phyloP scores from a whole-genome alignment of 1,140 invertebrate genomes.

The Drosophila sucinea region DNA sequence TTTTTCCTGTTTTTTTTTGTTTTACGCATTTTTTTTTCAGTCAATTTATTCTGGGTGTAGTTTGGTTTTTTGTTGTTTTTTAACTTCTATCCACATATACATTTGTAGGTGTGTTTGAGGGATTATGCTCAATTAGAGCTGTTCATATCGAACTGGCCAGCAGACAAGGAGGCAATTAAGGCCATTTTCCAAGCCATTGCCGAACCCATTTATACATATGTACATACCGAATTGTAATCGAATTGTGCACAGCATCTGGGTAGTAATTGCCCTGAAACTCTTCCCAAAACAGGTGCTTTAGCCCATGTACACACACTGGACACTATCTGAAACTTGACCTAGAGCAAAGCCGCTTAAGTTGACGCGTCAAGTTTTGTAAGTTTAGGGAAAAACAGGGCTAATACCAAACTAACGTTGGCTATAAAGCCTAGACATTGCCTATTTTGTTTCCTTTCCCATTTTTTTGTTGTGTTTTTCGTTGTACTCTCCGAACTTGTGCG shows the following conservation, averaged over 20 bases:
- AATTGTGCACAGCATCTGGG: conserved; percentile 27
- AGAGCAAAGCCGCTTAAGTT: conserved; percentile 75
- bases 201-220: conserved; percentile 16
- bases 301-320: conserved; percentile 9
- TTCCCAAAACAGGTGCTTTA: conserved; percentile 22
- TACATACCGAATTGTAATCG: conserved; percentile 63
- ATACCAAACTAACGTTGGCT: conserved; percentile 63
- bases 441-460: conserved; percentile 33
- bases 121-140: conserved; percentile 73
- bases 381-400: conserved; percentile 36
- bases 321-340: conserved; percentile 66
- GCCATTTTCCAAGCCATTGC: conserved; percentile 73
- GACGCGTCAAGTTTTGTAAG: conserved; percentile 51
- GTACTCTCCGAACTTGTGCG: conserved; percentile 54
- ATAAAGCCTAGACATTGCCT: conserved; percentile 44
- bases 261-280: neutral
- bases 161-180: conserved; percentile 53
- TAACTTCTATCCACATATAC: neutral
- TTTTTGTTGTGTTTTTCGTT: conserved; percentile 16
- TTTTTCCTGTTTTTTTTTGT: neutral
- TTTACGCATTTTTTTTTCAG: conserved; percentile 59
- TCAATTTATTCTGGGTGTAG: conserved; percentile 31
- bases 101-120: conserved; percentile 20
- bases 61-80: conserved; percentile 5
- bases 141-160: conserved; percentile 60